Evolutionary conservation across 1,140 invertebrate species (phyloP).

Genomic region (Portunus trituberculatus): DNA sequence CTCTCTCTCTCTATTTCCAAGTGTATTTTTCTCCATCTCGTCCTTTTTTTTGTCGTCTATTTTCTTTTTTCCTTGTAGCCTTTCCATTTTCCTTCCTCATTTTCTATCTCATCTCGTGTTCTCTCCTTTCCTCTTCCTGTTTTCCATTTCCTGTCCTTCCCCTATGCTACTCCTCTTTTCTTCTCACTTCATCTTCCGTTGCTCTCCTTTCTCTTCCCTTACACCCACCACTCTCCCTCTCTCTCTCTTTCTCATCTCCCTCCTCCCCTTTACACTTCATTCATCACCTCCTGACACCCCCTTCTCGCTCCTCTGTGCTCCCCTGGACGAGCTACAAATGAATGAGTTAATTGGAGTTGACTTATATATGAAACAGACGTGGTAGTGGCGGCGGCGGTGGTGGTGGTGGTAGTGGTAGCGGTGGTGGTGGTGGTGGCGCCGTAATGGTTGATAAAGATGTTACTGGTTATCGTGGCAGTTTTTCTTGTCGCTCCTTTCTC

Average conservation of each 20-base stretch:
- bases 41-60: neutral
- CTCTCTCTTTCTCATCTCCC: neutral
- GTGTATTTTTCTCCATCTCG: too few relatives aligned
- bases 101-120: neutral
- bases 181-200: neutral
- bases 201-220: neutral
- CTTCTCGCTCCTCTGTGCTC: neutral
- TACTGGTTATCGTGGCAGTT: too few relatives aligned
- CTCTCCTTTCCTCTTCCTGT: neutral
- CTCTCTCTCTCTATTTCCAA: too few relatives aligned
- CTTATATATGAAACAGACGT: neutral
- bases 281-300: constrained; percentile 16
- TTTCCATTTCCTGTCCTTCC: neutral
- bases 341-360: constrained; percentile 2
- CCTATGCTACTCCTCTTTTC: neutral
- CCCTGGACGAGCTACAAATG: neutral
- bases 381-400: neutral
- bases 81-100: neutral
- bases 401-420: neutral
- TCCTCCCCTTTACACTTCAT: neutral
- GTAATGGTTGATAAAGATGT: neutral
- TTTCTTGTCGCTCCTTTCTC: too few relatives aligned
- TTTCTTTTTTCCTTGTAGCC: neutral
- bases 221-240: neutral
- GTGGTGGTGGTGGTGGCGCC: neutral